These are phyloP conservation scores for Barnardius zonarius DNA, from an alignment of 2,113 vertebrate species.

Conservation along the genomic window DNA sequence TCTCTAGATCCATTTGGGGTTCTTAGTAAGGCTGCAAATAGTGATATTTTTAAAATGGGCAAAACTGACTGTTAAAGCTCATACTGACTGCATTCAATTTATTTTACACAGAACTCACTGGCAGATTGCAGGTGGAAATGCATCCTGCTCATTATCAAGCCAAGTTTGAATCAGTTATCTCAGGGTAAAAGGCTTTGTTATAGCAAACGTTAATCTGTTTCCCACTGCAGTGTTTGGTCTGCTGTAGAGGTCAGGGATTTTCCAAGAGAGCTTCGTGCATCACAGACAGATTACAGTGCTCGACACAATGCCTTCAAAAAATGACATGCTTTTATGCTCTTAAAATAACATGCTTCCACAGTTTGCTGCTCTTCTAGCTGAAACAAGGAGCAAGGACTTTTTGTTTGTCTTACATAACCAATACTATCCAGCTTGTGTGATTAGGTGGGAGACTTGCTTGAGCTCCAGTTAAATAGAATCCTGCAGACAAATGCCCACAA, in stretches of 20 bases:
- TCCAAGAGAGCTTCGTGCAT: background rate
- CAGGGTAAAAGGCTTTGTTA: background rate
- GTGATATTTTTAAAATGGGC: background rate
- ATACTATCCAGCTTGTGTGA: background rate
- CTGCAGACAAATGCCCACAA: background rate
- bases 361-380: background rate
- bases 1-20: background rate
- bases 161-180: background rate
- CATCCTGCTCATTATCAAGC: background rate
- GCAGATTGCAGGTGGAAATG: background rate
- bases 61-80: background rate
- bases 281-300: background rate
- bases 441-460: background rate
- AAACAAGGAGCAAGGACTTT: slow-evolving; percentile 6
- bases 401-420: background rate
- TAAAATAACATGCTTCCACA: background rate
- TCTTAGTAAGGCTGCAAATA: background rate
- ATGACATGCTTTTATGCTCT: background rate
- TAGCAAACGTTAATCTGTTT: background rate
- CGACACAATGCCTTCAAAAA: slow-evolving; percentile 27
- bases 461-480: background rate
- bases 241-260: background rate
- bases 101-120: background rate
- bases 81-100: background rate
- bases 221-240: background rate